Percentiles rank a stretch among this genome's conserved stretches.
Evolutionary conservation across 2,797 vertebrate genomes (phyloP).

Genomic region (Gorsachius magnificus): DNA sequence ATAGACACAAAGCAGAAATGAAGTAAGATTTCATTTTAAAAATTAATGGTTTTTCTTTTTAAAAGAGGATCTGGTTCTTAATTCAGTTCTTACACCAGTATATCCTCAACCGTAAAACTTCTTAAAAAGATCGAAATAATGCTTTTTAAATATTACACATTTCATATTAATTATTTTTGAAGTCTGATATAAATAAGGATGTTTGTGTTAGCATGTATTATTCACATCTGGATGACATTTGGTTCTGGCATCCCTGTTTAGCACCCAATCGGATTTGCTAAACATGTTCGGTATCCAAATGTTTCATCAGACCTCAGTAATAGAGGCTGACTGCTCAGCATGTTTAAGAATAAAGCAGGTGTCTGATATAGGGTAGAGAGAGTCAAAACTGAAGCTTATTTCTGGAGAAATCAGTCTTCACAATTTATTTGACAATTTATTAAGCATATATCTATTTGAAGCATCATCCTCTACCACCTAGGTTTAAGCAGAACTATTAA

Average conservation of each 20-base stretch:
- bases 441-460: not conserved
- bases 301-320: not conserved
- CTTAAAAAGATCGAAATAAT: not conserved
- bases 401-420: not conserved
- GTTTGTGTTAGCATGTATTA: not conserved
- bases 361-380: not conserved
- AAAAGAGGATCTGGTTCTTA: not conserved
- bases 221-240: not conserved
- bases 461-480: not conserved
- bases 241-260: not conserved
- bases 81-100: not conserved
- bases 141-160: not conserved
- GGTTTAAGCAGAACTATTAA: not conserved
- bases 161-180: not conserved
- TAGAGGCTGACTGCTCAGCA: not conserved
- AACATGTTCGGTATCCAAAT: not conserved
- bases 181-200: not conserved
- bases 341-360: not conserved
- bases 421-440: not conserved
- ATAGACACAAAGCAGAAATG: not conserved
- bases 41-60: not conserved
- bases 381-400: not conserved
- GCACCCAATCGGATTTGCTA: accelerated
- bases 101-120: not conserved
- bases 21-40: not conserved